Conservation (phyloP, 1,140 invertebrate genomes). For the Drosophila ficusphila region DNA sequence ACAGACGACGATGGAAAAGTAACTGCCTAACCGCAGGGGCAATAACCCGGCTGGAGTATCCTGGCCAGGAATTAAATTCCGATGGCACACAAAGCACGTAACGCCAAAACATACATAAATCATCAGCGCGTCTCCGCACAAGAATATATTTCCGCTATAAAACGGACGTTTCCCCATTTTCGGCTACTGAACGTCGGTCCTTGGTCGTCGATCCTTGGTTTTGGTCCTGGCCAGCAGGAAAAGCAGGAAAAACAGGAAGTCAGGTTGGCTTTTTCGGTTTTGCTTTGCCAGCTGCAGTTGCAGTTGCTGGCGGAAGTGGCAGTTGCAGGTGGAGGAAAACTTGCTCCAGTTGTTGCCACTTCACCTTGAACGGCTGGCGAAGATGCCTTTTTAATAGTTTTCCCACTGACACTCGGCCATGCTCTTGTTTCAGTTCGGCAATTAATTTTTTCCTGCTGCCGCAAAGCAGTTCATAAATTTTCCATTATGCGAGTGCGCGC, state of each 20-base stretch:
- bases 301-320: conserved; percentile 58
- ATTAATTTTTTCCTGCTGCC: conserved; percentile 64
- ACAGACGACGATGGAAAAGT: neutral
- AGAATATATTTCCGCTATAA: conserved; percentile 82
- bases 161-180: conserved; percentile 79
- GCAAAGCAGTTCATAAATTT: conserved; percentile 72
- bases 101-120: conserved; percentile 80
- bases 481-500: conserved; percentile 52
- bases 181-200: conserved; percentile 43
- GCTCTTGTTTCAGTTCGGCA: conserved; percentile 48
- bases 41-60: conserved; percentile 6
- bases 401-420: conserved; percentile 64
- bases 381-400: conserved; percentile 77
- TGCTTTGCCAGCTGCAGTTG: conserved; percentile 23
- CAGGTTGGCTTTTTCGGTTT: conserved; percentile 47
- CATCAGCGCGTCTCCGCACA: conserved; percentile 76
- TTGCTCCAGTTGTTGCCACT: conserved; percentile 22
- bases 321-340: conserved; percentile 60
- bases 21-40: neutral
- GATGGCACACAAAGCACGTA: conserved; percentile 68
- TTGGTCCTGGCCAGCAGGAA: conserved; percentile 27
- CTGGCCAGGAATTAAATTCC: conserved; percentile 59
- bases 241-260: conserved; percentile 68
- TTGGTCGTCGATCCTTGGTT: too few species aligned
- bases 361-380: neutral